Conservation (phyloP, 64 coral and sea anemone genomes). For the Stichodactyla helianthus region DNA sequence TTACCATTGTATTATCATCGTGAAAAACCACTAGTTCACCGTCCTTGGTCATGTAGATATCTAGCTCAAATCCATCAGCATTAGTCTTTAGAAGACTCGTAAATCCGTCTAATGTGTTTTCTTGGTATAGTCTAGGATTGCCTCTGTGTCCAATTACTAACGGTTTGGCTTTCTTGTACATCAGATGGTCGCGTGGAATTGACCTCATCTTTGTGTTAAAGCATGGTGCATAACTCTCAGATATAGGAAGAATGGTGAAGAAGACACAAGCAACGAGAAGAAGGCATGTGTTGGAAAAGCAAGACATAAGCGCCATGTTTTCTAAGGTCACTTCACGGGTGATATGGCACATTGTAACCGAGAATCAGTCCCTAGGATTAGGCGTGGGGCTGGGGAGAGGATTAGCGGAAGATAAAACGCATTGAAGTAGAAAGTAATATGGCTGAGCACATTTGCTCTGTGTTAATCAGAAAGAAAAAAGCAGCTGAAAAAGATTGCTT, state of each 20-base stretch:
- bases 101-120: slow-evolving; percentile 89
- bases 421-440: too few species aligned
- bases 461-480: too few species aligned
- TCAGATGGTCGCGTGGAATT: slow-evolving; percentile 60
- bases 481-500: too few species aligned
- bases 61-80: slow-evolving; percentile 84
- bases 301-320: background rate
- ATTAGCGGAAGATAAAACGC: too few species aligned
- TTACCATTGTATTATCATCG: slow-evolving; percentile 77
- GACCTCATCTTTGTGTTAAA: background rate
- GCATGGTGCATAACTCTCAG: background rate
- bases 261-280: background rate
- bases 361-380: too few species aligned
- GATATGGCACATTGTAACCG: too few species aligned
- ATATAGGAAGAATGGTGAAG: background rate
- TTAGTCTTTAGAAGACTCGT: slow-evolving; percentile 62
- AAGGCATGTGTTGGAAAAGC: background rate
- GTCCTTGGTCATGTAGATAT: slow-evolving; percentile 90
- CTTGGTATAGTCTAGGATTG: slow-evolving; percentile 73
- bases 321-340: too few species aligned
- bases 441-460: too few species aligned
- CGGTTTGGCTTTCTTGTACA: slow-evolving; percentile 57
- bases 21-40: slow-evolving; percentile 70
- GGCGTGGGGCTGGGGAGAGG: too few species aligned
- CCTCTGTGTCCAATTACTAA: slow-evolving; percentile 89